These are phyloP conservation scores for Thumatha senex DNA, from an alignment of 2,888 invertebrate species.

Conservation along the genomic window DNA sequence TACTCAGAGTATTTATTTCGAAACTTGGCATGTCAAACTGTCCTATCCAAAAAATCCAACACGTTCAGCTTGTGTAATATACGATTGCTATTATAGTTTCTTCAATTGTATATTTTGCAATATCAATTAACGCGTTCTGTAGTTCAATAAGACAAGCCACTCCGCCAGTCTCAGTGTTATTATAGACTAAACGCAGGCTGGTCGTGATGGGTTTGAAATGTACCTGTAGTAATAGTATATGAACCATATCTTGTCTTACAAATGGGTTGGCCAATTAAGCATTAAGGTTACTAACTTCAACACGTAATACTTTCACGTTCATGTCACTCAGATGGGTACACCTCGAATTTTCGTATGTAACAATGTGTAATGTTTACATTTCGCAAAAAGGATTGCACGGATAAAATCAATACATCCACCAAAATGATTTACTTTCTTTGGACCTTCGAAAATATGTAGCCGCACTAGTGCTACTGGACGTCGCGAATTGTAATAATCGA, in stretches of 20 bases:
- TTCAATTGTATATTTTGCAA: no score
- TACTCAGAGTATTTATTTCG: constrained; percentile 24
- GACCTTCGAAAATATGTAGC: no score
- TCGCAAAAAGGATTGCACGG: no score
- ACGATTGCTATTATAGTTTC: no score
- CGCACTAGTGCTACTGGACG: no score
- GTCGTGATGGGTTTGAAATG: not conserved
- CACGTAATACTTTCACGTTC: constrained; percentile 50
- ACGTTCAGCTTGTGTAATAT: not conserved
- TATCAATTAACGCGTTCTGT: no score
- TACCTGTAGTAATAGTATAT: constrained; percentile 1
- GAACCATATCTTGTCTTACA: constrained; percentile 16
- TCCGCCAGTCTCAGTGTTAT: not conserved
- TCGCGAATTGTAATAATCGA: no score
- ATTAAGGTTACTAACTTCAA: constrained; percentile 56
- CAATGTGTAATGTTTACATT: no score
- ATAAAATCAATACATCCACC: no score
- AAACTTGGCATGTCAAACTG: constrained; percentile 17
- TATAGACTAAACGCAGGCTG: not conserved
- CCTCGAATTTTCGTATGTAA: constrained; percentile 23
- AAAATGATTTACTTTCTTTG: no score
- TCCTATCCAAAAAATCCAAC: constrained; percentile 9
- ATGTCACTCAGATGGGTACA: constrained; percentile 40
- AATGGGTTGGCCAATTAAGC: constrained; percentile 26
- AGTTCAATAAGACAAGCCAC: no score